Percentiles rank a stretch among this genome's conserved stretches.
Evolutionary conservation across 2,888 invertebrate species (phyloP).

Genomic region (Zootermopsis nevadensis): DNA sequence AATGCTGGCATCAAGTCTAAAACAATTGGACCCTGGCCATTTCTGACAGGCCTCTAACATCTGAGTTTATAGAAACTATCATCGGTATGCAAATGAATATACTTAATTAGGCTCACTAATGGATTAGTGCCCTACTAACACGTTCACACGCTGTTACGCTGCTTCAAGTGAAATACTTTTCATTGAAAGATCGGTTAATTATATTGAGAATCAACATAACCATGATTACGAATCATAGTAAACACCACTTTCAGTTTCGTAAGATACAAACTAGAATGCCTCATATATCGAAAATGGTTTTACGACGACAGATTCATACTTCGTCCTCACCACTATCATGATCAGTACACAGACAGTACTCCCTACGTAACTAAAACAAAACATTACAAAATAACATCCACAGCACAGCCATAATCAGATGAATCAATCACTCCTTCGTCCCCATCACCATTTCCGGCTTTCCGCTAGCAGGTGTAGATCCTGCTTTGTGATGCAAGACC

Average conservation of each 20-base stretch:
- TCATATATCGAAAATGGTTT: neutral
- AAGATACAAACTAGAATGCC: neutral
- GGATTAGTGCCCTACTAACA: neutral
- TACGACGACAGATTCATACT: neutral
- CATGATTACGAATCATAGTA: neutral
- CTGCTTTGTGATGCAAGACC: constrained; percentile 1
- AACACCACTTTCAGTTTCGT: neutral
- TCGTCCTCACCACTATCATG: neutral
- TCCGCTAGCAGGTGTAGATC: constrained; percentile 42
- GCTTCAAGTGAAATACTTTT: neutral
- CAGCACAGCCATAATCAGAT: constrained; percentile 26
- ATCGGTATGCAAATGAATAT: neutral
- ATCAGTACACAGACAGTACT: neutral
- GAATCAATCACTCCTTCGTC: constrained; percentile 46
- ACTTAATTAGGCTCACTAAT: neutral
- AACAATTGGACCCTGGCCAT: neutral
- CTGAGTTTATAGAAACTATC: neutral
- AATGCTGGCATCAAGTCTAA: neutral
- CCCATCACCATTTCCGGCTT: constrained; percentile 48
- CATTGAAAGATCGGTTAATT: neutral
- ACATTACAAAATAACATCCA: neutral
- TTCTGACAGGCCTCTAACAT: neutral
- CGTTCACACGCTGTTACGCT: neutral
- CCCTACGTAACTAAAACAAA: neutral
- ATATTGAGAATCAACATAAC: constrained; percentile 14